These are phyloP conservation scores for Aproaerema taeniolella DNA, from an alignment of 2,888 invertebrate genomes.

Conservation along the genomic window DNA sequence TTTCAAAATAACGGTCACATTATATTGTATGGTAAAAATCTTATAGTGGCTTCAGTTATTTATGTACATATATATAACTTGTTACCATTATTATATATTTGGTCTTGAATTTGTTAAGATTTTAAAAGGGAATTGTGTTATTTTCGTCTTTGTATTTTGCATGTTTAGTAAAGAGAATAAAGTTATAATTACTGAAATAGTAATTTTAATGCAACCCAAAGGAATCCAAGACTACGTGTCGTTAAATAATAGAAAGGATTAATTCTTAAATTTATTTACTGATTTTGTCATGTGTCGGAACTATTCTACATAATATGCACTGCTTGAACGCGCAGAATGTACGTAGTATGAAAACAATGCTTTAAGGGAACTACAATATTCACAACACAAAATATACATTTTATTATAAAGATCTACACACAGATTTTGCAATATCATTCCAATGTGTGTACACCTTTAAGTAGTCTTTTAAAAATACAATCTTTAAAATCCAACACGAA, in stretches of 20 bases:
- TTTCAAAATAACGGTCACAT: no score
- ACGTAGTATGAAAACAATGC: slow-evolving; percentile 18
- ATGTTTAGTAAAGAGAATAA: slow-evolving; percentile 72
- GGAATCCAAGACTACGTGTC: not conserved
- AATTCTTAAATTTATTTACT: slow-evolving; percentile 40
- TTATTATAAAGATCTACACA: slow-evolving; percentile 23
- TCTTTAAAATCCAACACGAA: slow-evolving; percentile 34
- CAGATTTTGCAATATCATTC: no score
- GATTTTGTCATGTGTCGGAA: slow-evolving; percentile 34
- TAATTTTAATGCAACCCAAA: not conserved
- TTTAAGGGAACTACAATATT: slow-evolving; percentile 28
- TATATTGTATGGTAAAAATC: no score
- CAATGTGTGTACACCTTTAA: no score
- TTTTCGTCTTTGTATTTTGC: slow-evolving; percentile 65
- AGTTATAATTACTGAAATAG: slow-evolving; percentile 34
- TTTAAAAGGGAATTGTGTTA: slow-evolving; percentile 44
- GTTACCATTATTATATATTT: slow-evolving; percentile 53
- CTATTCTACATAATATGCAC: slow-evolving; percentile 27
- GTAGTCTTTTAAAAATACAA: slow-evolving; percentile 26
- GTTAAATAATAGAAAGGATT: slow-evolving; percentile 23
- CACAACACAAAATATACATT: slow-evolving; percentile 33
- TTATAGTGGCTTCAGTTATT: no score
- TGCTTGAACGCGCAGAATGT: slow-evolving; percentile 28
- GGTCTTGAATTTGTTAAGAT: slow-evolving; percentile 45
- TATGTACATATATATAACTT: slow-evolving; percentile 56